Base-by-base conservation (phyloP, 53 echinoderm and acorn worm species). In the Paelopatides confundens region DNA sequence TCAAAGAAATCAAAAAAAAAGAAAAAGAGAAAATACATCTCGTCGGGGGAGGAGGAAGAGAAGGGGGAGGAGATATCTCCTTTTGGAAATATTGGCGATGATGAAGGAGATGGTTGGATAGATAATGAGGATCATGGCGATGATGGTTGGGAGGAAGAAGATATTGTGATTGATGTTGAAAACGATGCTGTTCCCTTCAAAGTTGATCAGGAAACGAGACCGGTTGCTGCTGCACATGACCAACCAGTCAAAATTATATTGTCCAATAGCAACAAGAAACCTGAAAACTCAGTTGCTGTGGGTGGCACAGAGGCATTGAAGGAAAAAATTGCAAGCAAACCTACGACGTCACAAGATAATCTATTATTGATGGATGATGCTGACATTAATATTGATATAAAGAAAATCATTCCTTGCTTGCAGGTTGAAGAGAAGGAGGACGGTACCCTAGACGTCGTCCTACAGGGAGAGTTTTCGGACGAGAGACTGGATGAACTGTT, bases 401-500 rank as follows among this genome's bases (percentile, higher is more conserved):
- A 87, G 62, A 87, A 94, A 85, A 87, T 89, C 46, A 87, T 94
- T 27, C 92, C 94, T 13, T 85, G 92, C 54, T 85, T 92, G 63
- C 87, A 92, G 13, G 90, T 96, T 31, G 90, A 93, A 82, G 93
- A 93, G 50, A 93, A 93, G 35, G 66, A 84, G 6, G 96, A 96
- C 48, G 96, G 96, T 18, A 96, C 96, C 2, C 62, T 96, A 86
- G 89, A 93, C 36, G 93, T 96, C 26, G 83, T 93, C 14, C 90
- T 96, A 31, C 91, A 96, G 62, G 96, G 96, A 12, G 96, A 96
- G 64, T 93, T 90, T 69, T 88, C 92, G 18, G 90, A 93, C 31
- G 90, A 96, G 85, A 92, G 89, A 71, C 78, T 96, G 27, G 93
- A 92, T 81, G 96, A 96, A 53, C 68, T 96, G 3, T 91, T 96